A percentile compares a stretch with the other conserved stretches of the same genome.
These are phyloP conservation scores for Tenebrio molitor DNA, from an alignment of 1,140 invertebrate genomes.

Conservation along the genomic window DNA sequence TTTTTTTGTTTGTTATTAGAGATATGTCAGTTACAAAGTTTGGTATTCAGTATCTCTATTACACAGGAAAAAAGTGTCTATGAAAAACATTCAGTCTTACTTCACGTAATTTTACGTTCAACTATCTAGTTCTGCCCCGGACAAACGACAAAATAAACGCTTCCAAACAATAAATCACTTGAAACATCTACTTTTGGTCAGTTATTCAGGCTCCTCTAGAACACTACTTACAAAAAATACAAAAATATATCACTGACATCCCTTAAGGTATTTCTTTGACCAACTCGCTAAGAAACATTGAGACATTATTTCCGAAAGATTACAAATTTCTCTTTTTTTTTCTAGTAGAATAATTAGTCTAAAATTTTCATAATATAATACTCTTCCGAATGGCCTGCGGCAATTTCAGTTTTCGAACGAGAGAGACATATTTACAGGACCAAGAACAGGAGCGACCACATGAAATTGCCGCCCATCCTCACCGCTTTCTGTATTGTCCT, in stretches of 20 bases:
- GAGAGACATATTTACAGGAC: neutral
- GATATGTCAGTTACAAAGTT: slow-evolving; percentile 53
- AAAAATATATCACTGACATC: slow-evolving; percentile 63
- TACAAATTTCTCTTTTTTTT: slow-evolving; percentile 12
- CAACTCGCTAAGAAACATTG: slow-evolving; percentile 23
- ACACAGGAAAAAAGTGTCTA: slow-evolving; percentile 34
- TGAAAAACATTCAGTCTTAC: slow-evolving; percentile 60
- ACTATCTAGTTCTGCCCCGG: slow-evolving; percentile 1
- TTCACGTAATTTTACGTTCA: slow-evolving; percentile 33
- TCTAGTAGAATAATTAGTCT: slow-evolving; percentile 5
- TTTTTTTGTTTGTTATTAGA: slow-evolving; percentile 41
- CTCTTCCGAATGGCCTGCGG: neutral
- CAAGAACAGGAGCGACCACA: too few species aligned
- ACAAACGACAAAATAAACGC: neutral
- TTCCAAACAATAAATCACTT: neutral
- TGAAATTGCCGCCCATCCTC: neutral
- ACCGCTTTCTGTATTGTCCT: slow-evolving; percentile 23
- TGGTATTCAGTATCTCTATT: slow-evolving; percentile 10
- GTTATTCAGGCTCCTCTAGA: slow-evolving; percentile 50
- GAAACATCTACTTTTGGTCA: slow-evolving; percentile 51
- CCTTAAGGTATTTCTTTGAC: slow-evolving; percentile 30
- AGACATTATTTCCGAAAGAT: slow-evolving; percentile 12
- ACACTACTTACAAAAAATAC: slow-evolving; percentile 61
- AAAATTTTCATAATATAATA: slow-evolving; percentile 16
- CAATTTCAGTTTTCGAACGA: neutral